Conservation (phyloP, 2,797 vertebrate genomes). For the Myiotriccus ornatus region DNA sequence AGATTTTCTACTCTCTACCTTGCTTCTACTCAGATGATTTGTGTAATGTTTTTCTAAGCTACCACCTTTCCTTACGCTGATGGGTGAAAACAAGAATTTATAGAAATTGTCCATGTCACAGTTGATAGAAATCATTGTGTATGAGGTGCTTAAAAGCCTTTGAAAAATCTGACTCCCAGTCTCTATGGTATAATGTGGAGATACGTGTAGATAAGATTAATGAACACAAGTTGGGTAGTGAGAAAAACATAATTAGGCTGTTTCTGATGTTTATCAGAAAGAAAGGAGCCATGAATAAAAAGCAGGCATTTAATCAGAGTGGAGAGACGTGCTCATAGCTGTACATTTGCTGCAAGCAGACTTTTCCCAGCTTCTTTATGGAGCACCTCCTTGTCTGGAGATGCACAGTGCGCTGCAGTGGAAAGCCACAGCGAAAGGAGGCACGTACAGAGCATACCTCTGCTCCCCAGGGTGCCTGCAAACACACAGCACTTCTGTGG, state of each 20-base stretch:
- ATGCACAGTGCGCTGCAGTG: background rate
- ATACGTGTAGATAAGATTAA: background rate
- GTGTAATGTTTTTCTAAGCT: background rate
- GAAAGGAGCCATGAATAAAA: slow-evolving; percentile 33
- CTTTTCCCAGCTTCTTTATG: background rate
- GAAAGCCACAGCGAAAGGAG: background rate
- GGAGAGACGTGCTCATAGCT: background rate
- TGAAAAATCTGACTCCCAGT: background rate
- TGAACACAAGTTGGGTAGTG: background rate
- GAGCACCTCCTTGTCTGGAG: background rate
- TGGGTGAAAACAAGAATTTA: background rate
- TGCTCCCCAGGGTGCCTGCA: fast-evolving
- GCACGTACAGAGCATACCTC: fast-evolving
- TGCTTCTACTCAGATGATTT: background rate
- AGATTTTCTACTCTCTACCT: background rate
- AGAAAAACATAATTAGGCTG: slow-evolving; percentile 30
- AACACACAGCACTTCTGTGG: fast-evolving
- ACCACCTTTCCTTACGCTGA: background rate
- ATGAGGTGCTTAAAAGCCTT: background rate
- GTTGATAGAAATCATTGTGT: background rate
- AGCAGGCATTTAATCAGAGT: background rate
- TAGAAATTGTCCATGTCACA: background rate
- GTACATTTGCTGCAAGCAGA: fast-evolving
- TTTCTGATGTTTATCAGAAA: slow-evolving; percentile 23
- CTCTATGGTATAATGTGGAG: background rate